phyloP scores from a whole-genome alignment of 2,113 vertebrate species.

The Amblyornis subalaris region DNA sequence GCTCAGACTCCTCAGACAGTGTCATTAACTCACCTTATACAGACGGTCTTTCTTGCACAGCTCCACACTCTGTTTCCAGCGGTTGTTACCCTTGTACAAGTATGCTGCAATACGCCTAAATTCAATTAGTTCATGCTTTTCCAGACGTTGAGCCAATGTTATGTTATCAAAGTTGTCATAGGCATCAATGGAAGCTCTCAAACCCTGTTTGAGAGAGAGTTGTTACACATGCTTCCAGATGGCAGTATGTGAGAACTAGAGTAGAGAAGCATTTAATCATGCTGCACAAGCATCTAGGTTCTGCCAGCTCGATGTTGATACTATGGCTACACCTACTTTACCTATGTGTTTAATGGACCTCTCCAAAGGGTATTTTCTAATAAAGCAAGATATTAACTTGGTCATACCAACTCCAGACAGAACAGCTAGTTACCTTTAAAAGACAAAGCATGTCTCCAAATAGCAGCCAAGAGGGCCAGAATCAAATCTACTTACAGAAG shows the following conservation, averaged over 20 bases:
- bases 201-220: slow-evolving; percentile 67
- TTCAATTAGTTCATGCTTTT: slow-evolving; percentile 88
- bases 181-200: slow-evolving; percentile 86
- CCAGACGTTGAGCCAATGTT: slow-evolving; percentile 82
- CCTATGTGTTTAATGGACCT: not conserved
- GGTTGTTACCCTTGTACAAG: slow-evolving; percentile 87
- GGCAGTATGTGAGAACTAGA: not conserved
- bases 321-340: not conserved
- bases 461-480: not conserved
- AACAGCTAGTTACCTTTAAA: not conserved
- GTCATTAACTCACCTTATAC: slow-evolving; percentile 78
- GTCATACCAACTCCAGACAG: not conserved
- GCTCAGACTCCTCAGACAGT: not conserved
- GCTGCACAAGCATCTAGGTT: not conserved
- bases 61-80: slow-evolving; percentile 90
- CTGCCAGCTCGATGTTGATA: not conserved
- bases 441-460: not conserved
- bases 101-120: slow-evolving; percentile 88
- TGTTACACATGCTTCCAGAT: not conserved
- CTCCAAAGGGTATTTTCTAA: not conserved
- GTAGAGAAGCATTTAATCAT: not conserved
- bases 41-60: slow-evolving; percentile 91
- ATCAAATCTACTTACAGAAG: not conserved
- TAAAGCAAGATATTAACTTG: not conserved
- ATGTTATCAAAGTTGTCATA: slow-evolving; percentile 92